Evolutionary conservation across 2,888 invertebrate genomes (phyloP), one percentile per base, ranked within the genome.

Genomic region (Hirudinaria manillensis): DNA sequence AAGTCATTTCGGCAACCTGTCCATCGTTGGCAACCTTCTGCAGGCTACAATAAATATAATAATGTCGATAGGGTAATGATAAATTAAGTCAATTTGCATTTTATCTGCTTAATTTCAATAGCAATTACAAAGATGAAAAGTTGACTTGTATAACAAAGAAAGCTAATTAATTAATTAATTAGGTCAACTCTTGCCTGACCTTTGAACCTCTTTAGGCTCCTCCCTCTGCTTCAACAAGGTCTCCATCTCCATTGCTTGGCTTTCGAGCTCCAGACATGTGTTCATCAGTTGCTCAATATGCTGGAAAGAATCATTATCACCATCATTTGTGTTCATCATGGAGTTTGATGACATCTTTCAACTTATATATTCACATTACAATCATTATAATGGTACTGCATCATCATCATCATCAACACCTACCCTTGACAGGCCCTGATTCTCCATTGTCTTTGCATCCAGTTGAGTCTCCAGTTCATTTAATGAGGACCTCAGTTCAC

Each of bases 231-330:
- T 38, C 61, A 71, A 38, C 66, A 75, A 34, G 10, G 24, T 38
- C 75, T 72, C 72, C 72, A 75, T 51, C 32, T 75, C 76, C 32
- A 55, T 29, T 13, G 74, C 19, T 38, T 76, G 74, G 61, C 65
- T 53, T 16, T 76, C 74, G 53, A 76, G 61, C 55, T 74, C 76
- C 19, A n/a, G n/a, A 56, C 74, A 74, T 3, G 56, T 27, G 32
- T 32, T 65, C 74, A 74, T 76, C 73, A 76, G 16, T 34, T 67
- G 51, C 45, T 51, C 61, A n/a, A 27, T 55, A 72, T 76, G 75
- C 75, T 75, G 61, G 19, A 27, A 61, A 13, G 65, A 16, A 45
- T 45, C 45, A 10, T 45, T 7, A 45, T 45, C 45, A 45, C 10
- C 45, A 45, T 45, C 45, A 45, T 7, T 16, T 16, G 10, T 45